phyloP scores from a whole-genome alignment of 2,113 vertebrate species.

The Thunnus thynnus region DNA sequence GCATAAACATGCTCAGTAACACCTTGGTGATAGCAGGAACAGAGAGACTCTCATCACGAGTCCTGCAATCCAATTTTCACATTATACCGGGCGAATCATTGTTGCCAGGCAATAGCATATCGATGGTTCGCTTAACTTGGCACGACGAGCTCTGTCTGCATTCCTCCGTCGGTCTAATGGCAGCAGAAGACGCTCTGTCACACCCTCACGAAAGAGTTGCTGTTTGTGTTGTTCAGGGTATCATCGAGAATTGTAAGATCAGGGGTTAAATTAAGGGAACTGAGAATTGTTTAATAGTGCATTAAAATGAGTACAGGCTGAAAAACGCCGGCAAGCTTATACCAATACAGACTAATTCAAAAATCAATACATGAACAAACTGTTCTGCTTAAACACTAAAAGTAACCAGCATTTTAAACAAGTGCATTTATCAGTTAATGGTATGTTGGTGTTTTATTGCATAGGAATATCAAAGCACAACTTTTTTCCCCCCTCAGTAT shows the following conservation, averaged over 20 bases:
- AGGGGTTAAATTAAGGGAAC: constrained; percentile 8
- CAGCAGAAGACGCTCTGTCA: background rate
- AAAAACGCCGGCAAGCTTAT: background rate
- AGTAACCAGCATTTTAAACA: constrained; percentile 21
- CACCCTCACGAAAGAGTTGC: background rate
- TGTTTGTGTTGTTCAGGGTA: constrained; percentile 2
- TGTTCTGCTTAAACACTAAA: constrained; percentile 8
- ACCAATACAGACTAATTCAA: constrained; percentile 18
- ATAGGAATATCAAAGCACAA: constrained; percentile 30
- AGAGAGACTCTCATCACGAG: constrained; percentile 56
- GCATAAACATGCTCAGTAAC: constrained; percentile 58
- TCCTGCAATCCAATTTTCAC: constrained; percentile 67
- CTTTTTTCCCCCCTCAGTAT: constrained; percentile 2
- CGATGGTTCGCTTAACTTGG: constrained; percentile 45
- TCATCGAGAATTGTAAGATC: background rate
- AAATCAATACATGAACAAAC: constrained; percentile 23
- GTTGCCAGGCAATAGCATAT: constrained; percentile 77
- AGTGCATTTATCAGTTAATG: constrained; percentile 47
- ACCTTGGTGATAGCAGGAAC: constrained; percentile 66
- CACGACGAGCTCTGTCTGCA: constrained; percentile 33
- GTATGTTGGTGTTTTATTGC: constrained; percentile 24
- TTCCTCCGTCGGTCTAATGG: constrained; percentile 44
- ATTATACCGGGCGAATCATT: constrained; percentile 46
- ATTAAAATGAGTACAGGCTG: background rate
- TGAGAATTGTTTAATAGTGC: constrained; percentile 7